phyloP scores from a whole-genome alignment of 2,797 vertebrate genomes.

The Chaetodon trifasciatus region DNA sequence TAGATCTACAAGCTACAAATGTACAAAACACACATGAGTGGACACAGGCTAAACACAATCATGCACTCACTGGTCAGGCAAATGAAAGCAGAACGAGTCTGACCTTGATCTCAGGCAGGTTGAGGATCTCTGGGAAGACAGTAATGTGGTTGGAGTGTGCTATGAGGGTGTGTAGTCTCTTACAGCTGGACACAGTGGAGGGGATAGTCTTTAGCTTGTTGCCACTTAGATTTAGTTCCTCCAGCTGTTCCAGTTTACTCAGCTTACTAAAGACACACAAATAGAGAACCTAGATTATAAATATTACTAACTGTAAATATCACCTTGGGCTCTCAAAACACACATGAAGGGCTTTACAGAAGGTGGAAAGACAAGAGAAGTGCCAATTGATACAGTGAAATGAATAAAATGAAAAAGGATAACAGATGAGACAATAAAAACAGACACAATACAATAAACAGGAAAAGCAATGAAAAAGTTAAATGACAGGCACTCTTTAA shows the following conservation, averaged over 20 bases:
- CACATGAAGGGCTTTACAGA: neutral
- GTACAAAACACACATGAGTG: conserved; percentile 15
- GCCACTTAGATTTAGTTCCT: conserved; percentile 96
- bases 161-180: conserved; percentile 93
- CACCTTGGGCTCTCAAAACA: neutral
- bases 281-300: neutral
- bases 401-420: neutral
- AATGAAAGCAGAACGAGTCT: conserved; percentile 44
- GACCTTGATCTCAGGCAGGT: conserved; percentile 96
- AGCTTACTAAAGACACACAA: conserved; percentile 88
- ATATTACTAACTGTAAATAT: neutral
- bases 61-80: neutral
- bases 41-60: conserved; percentile 9
- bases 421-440: neutral
- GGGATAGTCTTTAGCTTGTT: conserved; percentile 97
- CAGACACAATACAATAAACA: neutral
- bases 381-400: neutral
- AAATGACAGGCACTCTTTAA: neutral
- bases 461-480: neutral
- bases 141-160: conserved; percentile 95
- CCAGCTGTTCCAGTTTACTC: conserved; percentile 94
- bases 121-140: conserved; percentile 95
- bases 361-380: neutral
- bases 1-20: conserved; percentile 92
- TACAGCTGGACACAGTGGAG: conserved; percentile 95